A percentile compares a stretch with the other conserved stretches of the same genome.
phyloP scores from a whole-genome alignment of 2,797 vertebrate species.

The Somateria mollissima region DNA sequence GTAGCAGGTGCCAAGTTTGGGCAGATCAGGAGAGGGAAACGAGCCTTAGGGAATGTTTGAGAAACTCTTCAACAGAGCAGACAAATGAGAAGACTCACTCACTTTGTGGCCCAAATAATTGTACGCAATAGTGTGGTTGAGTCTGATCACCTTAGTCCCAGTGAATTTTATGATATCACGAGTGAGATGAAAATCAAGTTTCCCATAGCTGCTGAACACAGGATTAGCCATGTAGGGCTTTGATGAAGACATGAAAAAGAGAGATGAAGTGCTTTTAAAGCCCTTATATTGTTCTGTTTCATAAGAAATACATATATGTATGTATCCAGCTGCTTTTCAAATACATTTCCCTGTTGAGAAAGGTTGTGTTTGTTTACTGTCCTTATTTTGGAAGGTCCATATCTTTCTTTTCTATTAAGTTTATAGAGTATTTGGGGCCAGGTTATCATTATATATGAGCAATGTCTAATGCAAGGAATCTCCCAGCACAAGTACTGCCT shows the following conservation, averaged over 20 bases:
- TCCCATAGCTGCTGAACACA: neutral
- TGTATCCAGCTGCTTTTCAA: neutral
- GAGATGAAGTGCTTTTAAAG: rapidly evolving
- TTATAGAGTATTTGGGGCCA: neutral
- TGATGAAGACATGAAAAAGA: neutral
- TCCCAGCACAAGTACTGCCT: neutral
- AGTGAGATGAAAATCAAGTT: neutral
- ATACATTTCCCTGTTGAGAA: neutral
- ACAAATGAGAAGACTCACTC: neutral
- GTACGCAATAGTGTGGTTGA: neutral
- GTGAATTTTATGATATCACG: neutral
- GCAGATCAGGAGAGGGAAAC: neutral
- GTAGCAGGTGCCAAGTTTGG: neutral
- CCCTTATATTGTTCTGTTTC: neutral
- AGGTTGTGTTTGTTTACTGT: rapidly evolving
- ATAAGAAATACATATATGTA: neutral
- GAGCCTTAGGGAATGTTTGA: neutral
- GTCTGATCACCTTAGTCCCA: neutral
- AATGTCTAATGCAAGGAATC: neutral
- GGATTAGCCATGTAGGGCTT: neutral
- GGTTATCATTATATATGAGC: rapidly evolving
- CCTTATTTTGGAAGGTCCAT: neutral
- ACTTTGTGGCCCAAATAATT: neutral
- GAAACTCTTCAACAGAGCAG: neutral
- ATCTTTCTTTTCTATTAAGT: neutral